These are phyloP conservation scores for Nasonia giraulti DNA, from an alignment of 1,140 invertebrate genomes.

Conservation along the genomic window DNA sequence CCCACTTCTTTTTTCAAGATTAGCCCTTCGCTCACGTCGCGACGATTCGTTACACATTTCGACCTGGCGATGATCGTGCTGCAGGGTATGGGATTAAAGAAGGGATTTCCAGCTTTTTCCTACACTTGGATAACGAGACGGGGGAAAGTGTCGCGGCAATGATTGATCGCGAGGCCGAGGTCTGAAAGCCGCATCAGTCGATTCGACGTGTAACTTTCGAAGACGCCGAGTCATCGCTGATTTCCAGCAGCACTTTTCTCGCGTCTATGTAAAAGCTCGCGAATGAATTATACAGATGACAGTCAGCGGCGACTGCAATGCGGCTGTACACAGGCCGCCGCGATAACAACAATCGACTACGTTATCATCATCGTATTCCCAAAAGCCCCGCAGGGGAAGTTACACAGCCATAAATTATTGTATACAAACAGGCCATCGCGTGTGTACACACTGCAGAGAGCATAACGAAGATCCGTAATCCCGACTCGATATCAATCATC, in stretches of 20 bases:
- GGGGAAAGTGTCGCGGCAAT: neutral
- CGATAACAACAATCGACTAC: no score
- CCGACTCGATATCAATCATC: neutral
- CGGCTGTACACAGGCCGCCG: no score
- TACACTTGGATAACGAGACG: neutral
- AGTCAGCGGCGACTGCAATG: no score
- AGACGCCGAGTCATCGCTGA: neutral
- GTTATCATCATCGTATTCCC: no score
- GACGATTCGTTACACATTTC: slow-evolving; percentile 21
- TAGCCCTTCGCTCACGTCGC: neutral
- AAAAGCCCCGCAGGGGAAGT: no score
- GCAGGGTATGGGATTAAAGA: neutral
- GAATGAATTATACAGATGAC: neutral
- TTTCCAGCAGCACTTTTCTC: neutral
- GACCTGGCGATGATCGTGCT: slow-evolving; percentile 27
- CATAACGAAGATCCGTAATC: neutral
- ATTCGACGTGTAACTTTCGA: neutral
- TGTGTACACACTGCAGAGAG: no score
- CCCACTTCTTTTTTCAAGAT: no score
- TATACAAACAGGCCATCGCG: no score
- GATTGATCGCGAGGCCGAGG: slow-evolving; percentile 29
- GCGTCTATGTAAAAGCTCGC: no score
- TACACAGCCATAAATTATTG: no score
- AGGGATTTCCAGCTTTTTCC: neutral
- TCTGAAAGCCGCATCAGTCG: neutral